phyloP scores from a whole-genome alignment of 2,888 invertebrate species.

The Pyralis farinalis region DNA sequence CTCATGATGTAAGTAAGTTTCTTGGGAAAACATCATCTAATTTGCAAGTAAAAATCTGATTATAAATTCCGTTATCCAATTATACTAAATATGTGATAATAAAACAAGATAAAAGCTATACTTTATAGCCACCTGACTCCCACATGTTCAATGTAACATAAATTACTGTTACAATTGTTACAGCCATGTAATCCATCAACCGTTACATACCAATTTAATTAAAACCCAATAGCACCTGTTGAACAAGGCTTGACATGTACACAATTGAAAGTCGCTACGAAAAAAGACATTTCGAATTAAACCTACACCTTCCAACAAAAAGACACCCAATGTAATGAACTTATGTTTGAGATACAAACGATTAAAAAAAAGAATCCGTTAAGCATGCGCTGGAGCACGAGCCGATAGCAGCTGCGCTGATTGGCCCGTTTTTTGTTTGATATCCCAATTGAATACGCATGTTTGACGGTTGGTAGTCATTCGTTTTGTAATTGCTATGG shows the following conservation, averaged over 20 bases:
- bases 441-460: constrained; percentile 42
- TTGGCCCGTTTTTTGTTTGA: constrained; percentile 55
- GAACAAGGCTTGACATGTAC: constrained; percentile 1
- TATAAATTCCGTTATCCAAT: too few relatives aligned
- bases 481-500: constrained; percentile 39
- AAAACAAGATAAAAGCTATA: too few relatives aligned
- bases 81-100: too few relatives aligned
- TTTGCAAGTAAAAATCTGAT: too few relatives aligned
- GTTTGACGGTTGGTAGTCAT: constrained; percentile 31
- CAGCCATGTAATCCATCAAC: background rate
- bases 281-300: constrained; percentile 26
- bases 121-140: too few relatives aligned
- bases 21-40: too few relatives aligned
- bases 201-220: background rate
- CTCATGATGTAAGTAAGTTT: too few relatives aligned
- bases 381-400: constrained; percentile 50
- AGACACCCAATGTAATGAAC: constrained; percentile 30
- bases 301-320: constrained; percentile 24
- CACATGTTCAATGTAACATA: background rate
- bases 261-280: constrained; percentile 20
- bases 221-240: background rate
- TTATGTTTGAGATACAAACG: constrained; percentile 35
- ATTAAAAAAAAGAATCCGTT: constrained; percentile 22
- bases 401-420: constrained; percentile 50
- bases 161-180: background rate